Evolutionary conservation across 2,113 vertebrate genomes (phyloP), one percentile per base, ranked within the genome.

Genomic region (Naja naja): DNA sequence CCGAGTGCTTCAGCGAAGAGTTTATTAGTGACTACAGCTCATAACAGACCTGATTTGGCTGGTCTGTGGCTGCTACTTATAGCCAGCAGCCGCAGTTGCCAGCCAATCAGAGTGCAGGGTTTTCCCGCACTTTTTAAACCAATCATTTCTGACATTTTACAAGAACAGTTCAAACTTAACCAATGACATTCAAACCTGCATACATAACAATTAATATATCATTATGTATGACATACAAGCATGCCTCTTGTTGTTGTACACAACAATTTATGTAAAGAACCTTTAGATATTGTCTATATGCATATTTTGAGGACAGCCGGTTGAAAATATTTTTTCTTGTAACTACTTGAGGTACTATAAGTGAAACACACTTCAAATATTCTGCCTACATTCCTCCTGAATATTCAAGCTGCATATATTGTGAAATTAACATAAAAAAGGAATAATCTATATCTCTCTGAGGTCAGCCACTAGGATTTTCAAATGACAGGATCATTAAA

Each of bases 401-500:
- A 53, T 92, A 85, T 96, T 92, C 91, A 89, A 74, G 45, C 3
- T 97, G 94, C 92, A 90, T 85, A 74, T 6, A 94, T 93, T 95
- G 74, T 90, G 96, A 22, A 95, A 30, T 58, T 90, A 90, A 12
- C 47, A n/a, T 85, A 86, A 34, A 85, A 39, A 39, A 47, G 93
- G 94, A 95, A 5, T 27, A 94, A 43, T 92, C 94, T 85, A 54
- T 85, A 94, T 96, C 56, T 49, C 39, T 97, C 94, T 96, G 23
- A 27, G 95, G 94, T 96, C 74, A 94, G 90, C 90, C 92, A 86
- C 90, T 90, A 94, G 93, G 90, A 94, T 96, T 96, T 96, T n/a
- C 49, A 93, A 95, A 92, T 3, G 0, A 95, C 89, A 93, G 39
- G 89, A 60, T 91, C 91, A 96, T 96, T 97, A 97, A 96, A 97